Conservation (phyloP, 2,888 invertebrate genomes). For the Drosophila vallismaia region DNA sequence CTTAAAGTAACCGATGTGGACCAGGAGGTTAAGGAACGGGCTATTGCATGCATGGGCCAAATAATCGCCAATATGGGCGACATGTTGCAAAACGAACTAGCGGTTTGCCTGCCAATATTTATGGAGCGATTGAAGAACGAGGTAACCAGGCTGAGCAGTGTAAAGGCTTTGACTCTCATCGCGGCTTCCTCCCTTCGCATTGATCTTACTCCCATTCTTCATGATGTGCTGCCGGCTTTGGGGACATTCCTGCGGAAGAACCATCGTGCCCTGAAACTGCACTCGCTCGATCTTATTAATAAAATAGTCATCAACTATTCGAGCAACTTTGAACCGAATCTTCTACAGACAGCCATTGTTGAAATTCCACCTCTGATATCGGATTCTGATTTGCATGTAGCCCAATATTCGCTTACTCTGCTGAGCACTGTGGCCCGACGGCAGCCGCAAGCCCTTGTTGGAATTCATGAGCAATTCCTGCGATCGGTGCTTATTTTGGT, state of each 20-base stretch:
- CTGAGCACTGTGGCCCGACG: slow-evolving; percentile 92
- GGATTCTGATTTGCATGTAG: slow-evolving; percentile 98
- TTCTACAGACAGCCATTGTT: slow-evolving; percentile 89
- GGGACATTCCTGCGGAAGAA: slow-evolving; percentile 98
- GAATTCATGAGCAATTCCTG: slow-evolving; percentile 90
- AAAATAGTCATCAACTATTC: slow-evolving; percentile 96
- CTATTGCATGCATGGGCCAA: slow-evolving; percentile 98
- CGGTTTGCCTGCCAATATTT: slow-evolving; percentile 95
- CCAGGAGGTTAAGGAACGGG: slow-evolving; percentile 99
- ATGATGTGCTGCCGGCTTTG: slow-evolving; percentile 95
- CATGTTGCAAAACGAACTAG: slow-evolving; percentile 90
- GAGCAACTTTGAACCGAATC: slow-evolving; percentile 86
- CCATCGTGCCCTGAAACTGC: slow-evolving; percentile 96
- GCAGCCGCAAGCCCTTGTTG: slow-evolving; percentile 91
- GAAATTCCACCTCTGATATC: slow-evolving; percentile 96
- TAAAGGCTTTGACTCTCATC: slow-evolving; percentile 97
- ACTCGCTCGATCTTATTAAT: slow-evolving; percentile 94
- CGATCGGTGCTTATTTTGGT: slow-evolving; percentile 94
- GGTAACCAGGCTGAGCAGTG: slow-evolving; percentile 97
- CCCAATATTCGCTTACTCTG: slow-evolving; percentile 93
- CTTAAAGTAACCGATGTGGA: slow-evolving; percentile 98
- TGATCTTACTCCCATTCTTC: slow-evolving; percentile 91
- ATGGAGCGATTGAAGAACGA: slow-evolving; percentile 97
- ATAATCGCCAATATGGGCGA: slow-evolving; percentile 97
- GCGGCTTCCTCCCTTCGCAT: slow-evolving; percentile 95